These are phyloP conservation scores for Cantharis rufa DNA, from an alignment of 2,888 invertebrate species.

Conservation along the genomic window DNA sequence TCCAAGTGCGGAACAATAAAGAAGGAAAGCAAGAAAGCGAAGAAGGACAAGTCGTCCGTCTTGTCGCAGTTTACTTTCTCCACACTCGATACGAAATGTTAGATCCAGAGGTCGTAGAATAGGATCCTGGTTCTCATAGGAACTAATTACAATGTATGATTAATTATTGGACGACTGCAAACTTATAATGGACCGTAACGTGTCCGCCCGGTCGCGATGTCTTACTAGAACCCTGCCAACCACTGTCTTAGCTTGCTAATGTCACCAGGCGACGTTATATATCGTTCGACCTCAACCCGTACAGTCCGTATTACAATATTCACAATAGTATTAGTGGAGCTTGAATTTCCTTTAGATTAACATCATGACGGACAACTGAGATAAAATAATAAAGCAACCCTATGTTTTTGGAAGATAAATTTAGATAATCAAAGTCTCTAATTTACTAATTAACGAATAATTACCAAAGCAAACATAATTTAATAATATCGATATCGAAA, in stretches of 20 bases:
- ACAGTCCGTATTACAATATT: slow-evolving; percentile 37
- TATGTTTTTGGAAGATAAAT: background rate
- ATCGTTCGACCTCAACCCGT: slow-evolving; percentile 49
- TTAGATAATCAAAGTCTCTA: background rate
- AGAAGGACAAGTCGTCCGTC: background rate
- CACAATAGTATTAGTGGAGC: slow-evolving; percentile 27
- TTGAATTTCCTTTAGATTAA: slow-evolving; percentile 18
- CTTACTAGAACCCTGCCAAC: slow-evolving; percentile 55
- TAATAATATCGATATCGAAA: background rate
- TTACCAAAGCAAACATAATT: background rate
- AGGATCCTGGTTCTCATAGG: slow-evolving; percentile 41
- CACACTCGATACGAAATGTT: slow-evolving; percentile 28
- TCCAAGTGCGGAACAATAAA: slow-evolving; percentile 2
- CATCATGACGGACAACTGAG: slow-evolving; percentile 19
- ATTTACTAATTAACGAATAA: background rate
- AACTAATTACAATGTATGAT: slow-evolving; percentile 59
- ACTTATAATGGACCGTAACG: slow-evolving; percentile 50
- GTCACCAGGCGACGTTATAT: slow-evolving; percentile 53
- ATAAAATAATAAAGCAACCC: slow-evolving; percentile 25
- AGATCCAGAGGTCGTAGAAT: slow-evolving; percentile 35
- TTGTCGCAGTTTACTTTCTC: slow-evolving; percentile 15
- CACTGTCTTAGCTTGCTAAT: slow-evolving; percentile 57
- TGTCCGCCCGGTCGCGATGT: slow-evolving; percentile 51
- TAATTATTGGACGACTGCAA: slow-evolving; percentile 56
- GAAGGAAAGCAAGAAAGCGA: background rate